These are phyloP conservation scores for Pluvianellus socialis DNA, from an alignment of 2,113 vertebrate genomes.

Conservation along the genomic window DNA sequence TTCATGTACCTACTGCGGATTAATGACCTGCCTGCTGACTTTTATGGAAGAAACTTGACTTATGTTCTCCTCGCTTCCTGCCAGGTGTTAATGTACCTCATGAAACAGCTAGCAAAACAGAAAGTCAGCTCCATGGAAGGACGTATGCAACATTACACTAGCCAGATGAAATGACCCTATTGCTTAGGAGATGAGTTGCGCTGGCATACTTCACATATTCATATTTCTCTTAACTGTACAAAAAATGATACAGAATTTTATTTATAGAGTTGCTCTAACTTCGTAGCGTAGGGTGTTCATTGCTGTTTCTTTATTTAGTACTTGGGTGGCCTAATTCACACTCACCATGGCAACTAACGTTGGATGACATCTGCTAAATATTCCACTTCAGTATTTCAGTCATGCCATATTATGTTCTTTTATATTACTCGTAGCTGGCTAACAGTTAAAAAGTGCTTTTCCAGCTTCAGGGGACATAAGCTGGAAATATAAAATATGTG, in stretches of 20 bases:
- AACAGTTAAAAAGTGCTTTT: conserved; percentile 6
- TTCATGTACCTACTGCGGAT: not conserved
- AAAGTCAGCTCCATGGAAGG: not conserved
- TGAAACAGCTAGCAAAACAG: not conserved
- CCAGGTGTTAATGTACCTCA: not conserved
- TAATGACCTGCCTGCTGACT: not conserved
- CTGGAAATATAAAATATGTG: not conserved
- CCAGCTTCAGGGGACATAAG: not conserved
- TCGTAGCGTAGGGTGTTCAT: conserved; percentile 3
- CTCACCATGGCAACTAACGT: conserved; percentile 59
- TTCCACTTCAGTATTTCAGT: conserved; percentile 42
- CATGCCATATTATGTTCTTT: not conserved
- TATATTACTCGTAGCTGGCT: not conserved
- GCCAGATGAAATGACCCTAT: not conserved
- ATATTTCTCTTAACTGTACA: conserved; percentile 26
- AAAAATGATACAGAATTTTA: conserved; percentile 36
- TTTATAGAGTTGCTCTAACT: conserved; percentile 43
- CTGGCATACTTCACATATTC: not conserved
- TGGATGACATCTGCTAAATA: conserved; percentile 58
- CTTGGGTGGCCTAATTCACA: conserved; percentile 63
- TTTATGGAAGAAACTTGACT: not conserved
- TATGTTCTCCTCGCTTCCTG: not conserved
- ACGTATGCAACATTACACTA: not conserved
- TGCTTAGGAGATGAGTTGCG: not conserved
- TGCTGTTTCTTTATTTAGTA: conserved; percentile 51